A percentile compares a stretch with the other conserved stretches of the same genome.
Conservation (phyloP, 2,797 vertebrate genomes). For the Babyrousa celebensis region DNA sequence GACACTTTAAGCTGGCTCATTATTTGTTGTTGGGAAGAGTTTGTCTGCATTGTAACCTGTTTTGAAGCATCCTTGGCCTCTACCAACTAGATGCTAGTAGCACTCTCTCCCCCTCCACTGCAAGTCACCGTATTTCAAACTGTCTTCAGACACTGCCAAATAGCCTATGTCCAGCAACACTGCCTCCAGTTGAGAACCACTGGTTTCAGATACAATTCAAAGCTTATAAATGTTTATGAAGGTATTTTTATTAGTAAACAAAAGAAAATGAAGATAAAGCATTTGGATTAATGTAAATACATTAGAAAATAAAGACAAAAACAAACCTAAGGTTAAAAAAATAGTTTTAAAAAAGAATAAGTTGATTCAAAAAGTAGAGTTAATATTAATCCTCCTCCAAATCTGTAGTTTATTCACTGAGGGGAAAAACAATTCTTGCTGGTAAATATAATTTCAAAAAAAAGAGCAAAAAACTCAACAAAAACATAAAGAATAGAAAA, state of each 20-base stretch:
- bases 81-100: not conserved
- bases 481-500: not conserved
- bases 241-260: not conserved
- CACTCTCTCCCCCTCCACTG: accelerated
- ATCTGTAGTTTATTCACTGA: not conserved
- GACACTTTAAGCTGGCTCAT: not conserved
- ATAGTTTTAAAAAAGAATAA: not conserved
- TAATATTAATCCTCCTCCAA: not conserved
- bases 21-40: not conserved
- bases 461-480: not conserved
- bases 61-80: not conserved
- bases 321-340: not conserved
- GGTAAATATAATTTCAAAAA: not conserved
- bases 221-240: not conserved
- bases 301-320: not conserved
- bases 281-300: not conserved
- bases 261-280: not conserved
- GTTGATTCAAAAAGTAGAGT: not conserved
- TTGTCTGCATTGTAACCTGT: accelerated
- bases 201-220: not conserved
- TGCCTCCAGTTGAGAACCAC: not conserved
- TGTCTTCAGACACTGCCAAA: not conserved
- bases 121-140: not conserved
- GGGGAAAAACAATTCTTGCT: not conserved
- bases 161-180: not conserved